Base-by-base conservation (phyloP, 2,113 vertebrate species). In the Athene noctua region DNA sequence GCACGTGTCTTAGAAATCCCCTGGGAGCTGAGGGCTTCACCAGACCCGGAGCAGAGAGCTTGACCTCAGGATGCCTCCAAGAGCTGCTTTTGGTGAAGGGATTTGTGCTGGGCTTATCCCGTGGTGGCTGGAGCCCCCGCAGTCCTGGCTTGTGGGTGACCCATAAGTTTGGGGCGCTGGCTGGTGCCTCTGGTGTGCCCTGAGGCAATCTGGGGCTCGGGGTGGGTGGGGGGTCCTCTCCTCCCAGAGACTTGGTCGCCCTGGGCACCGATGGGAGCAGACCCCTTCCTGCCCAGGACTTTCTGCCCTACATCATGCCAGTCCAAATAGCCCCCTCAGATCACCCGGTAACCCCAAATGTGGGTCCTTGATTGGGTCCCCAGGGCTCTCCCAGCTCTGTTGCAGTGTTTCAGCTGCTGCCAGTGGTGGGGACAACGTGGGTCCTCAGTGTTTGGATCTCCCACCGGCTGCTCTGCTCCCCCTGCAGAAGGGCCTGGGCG, bases 361-460 rank as follows among this genome's bases (percentile, higher is more conserved):
- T 34, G 22, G 36, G 26, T 71, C 63, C 32, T 44, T 19, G 17
- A 21, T 15, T 74, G 26, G 61, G 12, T 92, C 18, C 22, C 1
- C 10, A 57, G 29, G 13, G 13, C 4, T 22, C 15, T 63, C 32
- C 55, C 42, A 36, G 23, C 10, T 17, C 47, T 0, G 0, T 9
- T 62, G 57, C 30, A 42, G 65, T 36, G 36, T 63, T 78, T 57
- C n/a, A 57, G 40, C 17, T 26, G 52, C 15, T 75, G 44, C 59
- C 51, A 1, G 1, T 16, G n/a, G 40, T 36, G 40, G 47, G n/a
- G n/a, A 9, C 30, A 29, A 47, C 0, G 6, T 4, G 18, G 23
- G 5, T 44, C 9, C 42, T 57, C 4, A 1, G 11, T 1, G 1
- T 62, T 49, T 0, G 1, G 44, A 30, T 7, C 25, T 30, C 42